Evolutionary conservation across 2,797 vertebrate species (phyloP).

Genomic region (Melanitta fusca): DNA sequence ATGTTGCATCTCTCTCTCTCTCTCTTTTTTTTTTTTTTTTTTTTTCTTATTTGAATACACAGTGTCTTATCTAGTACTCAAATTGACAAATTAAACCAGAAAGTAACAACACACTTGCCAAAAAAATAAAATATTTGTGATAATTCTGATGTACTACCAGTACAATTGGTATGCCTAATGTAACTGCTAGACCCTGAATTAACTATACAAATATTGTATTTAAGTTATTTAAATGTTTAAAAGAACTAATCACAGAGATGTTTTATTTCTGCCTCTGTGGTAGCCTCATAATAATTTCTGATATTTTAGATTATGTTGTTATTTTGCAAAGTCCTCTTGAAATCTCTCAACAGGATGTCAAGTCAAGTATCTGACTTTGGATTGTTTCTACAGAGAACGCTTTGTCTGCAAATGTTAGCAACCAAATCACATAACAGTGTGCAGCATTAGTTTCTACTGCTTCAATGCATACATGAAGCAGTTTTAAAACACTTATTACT

Average conservation of each 20-base stretch:
- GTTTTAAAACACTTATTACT: not conserved
- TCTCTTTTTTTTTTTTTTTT: not conserved
- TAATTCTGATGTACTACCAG: not conserved
- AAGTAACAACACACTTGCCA: not conserved
- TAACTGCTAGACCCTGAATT: constrained; percentile 37
- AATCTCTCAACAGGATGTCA: not conserved
- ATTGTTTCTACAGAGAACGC: not conserved
- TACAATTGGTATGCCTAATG: not conserved
- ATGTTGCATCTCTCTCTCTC: not conserved
- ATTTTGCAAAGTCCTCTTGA: constrained; percentile 2
- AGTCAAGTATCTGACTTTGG: not conserved
- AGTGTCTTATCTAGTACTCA: not conserved
- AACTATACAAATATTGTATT: not conserved
- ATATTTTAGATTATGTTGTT: not conserved
- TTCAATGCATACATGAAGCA: not conserved
- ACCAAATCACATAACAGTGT: not conserved
- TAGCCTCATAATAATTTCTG: not conserved
- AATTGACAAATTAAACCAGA: not conserved
- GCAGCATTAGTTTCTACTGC: not conserved
- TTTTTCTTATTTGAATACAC: not conserved
- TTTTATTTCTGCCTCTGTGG: constrained; percentile 1
- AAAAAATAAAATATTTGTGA: not conserved
- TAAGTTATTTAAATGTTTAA: constrained; percentile 25
- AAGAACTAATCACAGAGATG: not conserved
- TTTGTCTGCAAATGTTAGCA: not conserved